These are phyloP conservation scores for Drosophila sp. DNA, from an alignment of 1,140 invertebrate genomes.

Conservation along the genomic window DNA sequence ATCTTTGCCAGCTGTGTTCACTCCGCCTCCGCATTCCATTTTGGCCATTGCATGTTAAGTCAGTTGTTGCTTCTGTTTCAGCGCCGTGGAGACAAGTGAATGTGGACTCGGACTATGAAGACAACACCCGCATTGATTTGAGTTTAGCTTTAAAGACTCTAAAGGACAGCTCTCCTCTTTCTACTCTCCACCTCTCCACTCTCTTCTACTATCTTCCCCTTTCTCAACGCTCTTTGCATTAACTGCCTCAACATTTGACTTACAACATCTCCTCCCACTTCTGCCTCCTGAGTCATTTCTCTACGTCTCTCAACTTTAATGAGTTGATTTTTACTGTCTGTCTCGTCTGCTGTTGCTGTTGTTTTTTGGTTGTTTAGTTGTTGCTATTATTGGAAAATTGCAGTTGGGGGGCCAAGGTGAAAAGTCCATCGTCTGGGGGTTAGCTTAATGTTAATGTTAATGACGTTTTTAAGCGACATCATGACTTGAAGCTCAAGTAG, in stretches of 20 bases:
- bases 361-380: slow-evolving; percentile 21
- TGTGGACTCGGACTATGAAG: slow-evolving; percentile 48
- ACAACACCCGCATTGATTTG: slow-evolving; percentile 75
- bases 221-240: slow-evolving; percentile 12
- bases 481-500: slow-evolving; percentile 45
- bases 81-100: slow-evolving; percentile 65
- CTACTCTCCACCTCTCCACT: neutral
- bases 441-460: slow-evolving; percentile 74
- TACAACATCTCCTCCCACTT: slow-evolving; percentile 11
- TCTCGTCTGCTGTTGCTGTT: slow-evolving; percentile 38
- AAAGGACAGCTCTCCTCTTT: too few relatives aligned
- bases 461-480: slow-evolving; percentile 73
- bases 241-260: neutral
- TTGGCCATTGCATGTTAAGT: slow-evolving; percentile 23
- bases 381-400: slow-evolving; percentile 50
- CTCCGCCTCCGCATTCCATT: slow-evolving; percentile 38
- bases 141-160: slow-evolving; percentile 12
- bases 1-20: neutral
- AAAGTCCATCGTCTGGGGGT: slow-evolving; percentile 66
- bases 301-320: slow-evolving; percentile 35
- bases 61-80: slow-evolving; percentile 64
- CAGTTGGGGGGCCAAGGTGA: slow-evolving; percentile 64
- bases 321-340: slow-evolving; percentile 55
- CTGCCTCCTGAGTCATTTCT: slow-evolving; percentile 1
- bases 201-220: neutral